phyloP scores from a whole-genome alignment of 2,797 vertebrate genomes.

The Falco rusticolus region DNA sequence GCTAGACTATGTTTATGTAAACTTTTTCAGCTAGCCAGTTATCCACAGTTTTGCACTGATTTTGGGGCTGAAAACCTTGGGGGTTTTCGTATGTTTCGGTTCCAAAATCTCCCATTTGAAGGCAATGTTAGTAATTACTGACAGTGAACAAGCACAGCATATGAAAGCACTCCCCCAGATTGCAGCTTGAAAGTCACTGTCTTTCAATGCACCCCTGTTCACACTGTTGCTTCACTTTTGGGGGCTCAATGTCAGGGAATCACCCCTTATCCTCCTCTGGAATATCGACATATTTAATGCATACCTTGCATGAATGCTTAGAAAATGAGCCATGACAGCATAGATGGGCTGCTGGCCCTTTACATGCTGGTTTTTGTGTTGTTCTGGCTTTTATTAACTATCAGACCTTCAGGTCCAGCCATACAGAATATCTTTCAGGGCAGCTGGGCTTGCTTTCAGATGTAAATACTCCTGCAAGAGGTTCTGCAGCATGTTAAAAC shows the following conservation, averaged over 20 bases:
- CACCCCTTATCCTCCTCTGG: neutral
- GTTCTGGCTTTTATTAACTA: neutral
- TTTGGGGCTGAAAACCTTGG: neutral
- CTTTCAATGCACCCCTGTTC: neutral
- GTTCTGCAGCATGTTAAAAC: neutral
- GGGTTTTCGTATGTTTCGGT: neutral
- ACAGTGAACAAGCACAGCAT: neutral
- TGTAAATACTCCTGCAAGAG: neutral
- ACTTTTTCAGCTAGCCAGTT: too few relatives aligned
- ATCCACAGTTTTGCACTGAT: neutral
- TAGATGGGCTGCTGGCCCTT: neutral
- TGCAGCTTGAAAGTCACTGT: neutral
- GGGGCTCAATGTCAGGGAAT: neutral
- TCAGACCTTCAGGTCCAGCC: neutral
- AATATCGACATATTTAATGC: neutral
- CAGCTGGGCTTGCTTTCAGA: neutral
- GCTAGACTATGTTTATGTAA: too few relatives aligned
- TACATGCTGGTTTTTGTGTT: neutral
- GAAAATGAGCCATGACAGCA: neutral
- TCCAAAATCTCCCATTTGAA: neutral
- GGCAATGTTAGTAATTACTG: conserved; percentile 43
- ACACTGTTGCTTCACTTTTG: neutral
- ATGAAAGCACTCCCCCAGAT: neutral
- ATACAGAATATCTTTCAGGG: neutral
- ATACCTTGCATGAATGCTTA: neutral